Evolutionary conservation across 1,140 invertebrate species (phyloP).

Genomic region (Halictus rubicundus): DNA sequence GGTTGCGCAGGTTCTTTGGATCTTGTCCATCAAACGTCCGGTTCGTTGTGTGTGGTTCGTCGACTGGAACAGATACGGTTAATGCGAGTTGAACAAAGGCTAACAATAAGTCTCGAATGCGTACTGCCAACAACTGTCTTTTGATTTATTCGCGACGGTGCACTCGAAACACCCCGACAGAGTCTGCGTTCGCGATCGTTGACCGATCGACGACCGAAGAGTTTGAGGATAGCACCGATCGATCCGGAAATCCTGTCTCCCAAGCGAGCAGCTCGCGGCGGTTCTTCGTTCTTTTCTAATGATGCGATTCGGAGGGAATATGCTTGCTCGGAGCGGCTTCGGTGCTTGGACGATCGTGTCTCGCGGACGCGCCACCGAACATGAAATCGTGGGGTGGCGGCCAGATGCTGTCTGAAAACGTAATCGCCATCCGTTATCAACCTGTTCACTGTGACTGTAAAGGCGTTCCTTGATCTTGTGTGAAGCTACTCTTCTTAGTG

Average conservation of each 20-base stretch:
- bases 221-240: no score
- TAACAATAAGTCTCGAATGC: constrained; percentile 43
- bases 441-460: constrained; percentile 1
- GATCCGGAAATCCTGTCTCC: background rate
- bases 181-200: background rate
- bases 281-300: background rate
- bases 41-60: no score
- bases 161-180: background rate
- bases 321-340: background rate
- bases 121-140: constrained; percentile 46
- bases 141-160: constrained; percentile 44
- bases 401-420: constrained; percentile 66
- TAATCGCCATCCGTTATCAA: constrained; percentile 28
- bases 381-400: constrained; percentile 61
- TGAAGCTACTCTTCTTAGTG: constrained; percentile 9
- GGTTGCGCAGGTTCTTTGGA: no score
- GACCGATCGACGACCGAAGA: no score
- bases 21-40: no score
- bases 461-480: constrained; percentile 26
- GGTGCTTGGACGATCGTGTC: background rate
- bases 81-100: background rate
- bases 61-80: background rate
- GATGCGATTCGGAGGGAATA: background rate
- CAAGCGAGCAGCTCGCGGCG: background rate
- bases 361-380: constrained; percentile 40